Conservation (phyloP, 2,888 invertebrate genomes). For the Scaptomyza tumidula region DNA sequence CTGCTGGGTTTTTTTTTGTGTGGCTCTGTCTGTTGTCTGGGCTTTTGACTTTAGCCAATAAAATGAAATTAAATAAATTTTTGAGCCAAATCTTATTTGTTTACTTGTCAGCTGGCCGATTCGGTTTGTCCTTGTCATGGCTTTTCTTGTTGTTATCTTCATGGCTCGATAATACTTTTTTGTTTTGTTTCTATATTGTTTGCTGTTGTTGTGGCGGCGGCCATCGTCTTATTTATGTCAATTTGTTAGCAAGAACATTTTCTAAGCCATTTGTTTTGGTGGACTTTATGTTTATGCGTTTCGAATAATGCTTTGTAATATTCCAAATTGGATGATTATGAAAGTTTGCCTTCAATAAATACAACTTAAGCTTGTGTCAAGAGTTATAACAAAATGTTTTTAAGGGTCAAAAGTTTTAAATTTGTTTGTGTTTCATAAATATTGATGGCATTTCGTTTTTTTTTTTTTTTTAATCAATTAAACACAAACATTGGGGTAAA, state of each 20-base stretch:
- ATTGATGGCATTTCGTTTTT: conserved; percentile 2
- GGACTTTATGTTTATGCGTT: conserved; percentile 63
- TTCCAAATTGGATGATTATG: conserved; percentile 61
- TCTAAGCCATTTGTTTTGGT: conserved; percentile 69
- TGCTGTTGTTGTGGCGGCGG: conserved; percentile 32
- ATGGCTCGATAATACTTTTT: conserved; percentile 57
- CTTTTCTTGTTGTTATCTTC: conserved; percentile 31
- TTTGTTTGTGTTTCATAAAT: conserved; percentile 1
- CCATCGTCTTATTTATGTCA: conserved; percentile 66
- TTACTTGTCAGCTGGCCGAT: conserved; percentile 61
- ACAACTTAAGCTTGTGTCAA: conserved; percentile 26
- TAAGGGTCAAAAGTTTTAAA: conserved; percentile 4
- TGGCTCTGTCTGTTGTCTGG: conserved; percentile 15
- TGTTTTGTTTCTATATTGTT: conserved; percentile 52
- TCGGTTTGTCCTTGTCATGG: conserved; percentile 15
- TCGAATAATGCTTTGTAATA: conserved; percentile 31
- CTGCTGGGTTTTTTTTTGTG: conserved; percentile 28
- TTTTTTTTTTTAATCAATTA: conserved; percentile 5
- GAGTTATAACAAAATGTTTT: not conserved
- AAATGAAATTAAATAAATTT: conserved; percentile 77
- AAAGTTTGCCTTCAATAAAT: conserved; percentile 43
- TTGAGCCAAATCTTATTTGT: conserved; percentile 74
- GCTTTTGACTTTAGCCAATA: conserved; percentile 67
- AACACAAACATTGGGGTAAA: not conserved
- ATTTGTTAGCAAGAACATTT: conserved; percentile 65